These are phyloP conservation scores for Dysidea cf. avara DNA, from an alignment of 37 sponge, comb jelly and placozoan species.

Conservation along the genomic window DNA sequence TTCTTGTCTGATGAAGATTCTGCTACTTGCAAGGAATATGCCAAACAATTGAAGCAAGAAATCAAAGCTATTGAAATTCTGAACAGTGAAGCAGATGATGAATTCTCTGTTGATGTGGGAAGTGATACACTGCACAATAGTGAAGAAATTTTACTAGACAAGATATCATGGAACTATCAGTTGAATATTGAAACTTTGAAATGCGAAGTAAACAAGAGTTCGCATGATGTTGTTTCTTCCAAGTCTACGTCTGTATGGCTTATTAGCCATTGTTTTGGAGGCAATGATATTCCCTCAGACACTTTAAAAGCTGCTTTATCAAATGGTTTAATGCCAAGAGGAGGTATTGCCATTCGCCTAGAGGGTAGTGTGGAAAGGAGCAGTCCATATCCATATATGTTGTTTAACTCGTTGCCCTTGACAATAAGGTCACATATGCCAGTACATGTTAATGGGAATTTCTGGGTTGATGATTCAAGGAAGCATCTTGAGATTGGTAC, in stretches of 20 bases:
- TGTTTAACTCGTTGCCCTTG: slow-evolving; percentile 60
- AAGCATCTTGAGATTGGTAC: slow-evolving; percentile 47
- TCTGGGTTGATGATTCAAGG: slow-evolving; percentile 63
- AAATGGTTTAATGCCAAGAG: slow-evolving; percentile 36
- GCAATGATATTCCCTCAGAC: neutral
- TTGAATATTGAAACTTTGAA: no score
- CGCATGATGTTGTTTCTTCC: no score
- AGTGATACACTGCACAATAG: no score
- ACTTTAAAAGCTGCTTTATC: slow-evolving; percentile 1
- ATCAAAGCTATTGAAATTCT: neutral
- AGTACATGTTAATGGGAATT: slow-evolving; percentile 76
- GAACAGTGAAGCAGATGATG: neutral
- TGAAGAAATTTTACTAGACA: no score
- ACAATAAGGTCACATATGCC: slow-evolving; percentile 41
- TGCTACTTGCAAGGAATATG: neutral
- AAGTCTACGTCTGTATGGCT: slow-evolving; percentile 12
- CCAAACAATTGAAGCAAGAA: neutral
- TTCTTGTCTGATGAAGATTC: neutral
- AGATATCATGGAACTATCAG: no score
- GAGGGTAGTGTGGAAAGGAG: neutral
- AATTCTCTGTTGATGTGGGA: no score
- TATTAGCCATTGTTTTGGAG: slow-evolving; percentile 17
- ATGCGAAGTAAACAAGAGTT: no score
- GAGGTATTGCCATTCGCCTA: slow-evolving; percentile 51
- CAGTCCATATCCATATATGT: neutral